Evolutionary conservation across 2,888 invertebrate genomes (phyloP).

Genomic region (Lasioglossum morio): DNA sequence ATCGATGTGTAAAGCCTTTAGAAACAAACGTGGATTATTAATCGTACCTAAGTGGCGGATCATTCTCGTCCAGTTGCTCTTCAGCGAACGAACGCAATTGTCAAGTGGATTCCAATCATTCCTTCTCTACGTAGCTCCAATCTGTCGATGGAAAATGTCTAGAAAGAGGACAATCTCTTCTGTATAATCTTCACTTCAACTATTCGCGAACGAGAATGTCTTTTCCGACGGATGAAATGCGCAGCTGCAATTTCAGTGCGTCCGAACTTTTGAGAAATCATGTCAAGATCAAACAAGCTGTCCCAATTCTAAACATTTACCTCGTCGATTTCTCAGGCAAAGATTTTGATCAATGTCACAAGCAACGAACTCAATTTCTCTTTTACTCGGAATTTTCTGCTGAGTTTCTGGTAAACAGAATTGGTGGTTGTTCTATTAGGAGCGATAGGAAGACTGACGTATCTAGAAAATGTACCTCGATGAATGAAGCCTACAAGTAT

Average conservation of each 20-base stretch:
- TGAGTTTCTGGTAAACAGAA: neutral
- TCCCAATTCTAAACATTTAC: neutral
- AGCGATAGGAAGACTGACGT: neutral
- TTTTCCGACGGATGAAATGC: neutral
- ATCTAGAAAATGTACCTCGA: too few relatives aligned
- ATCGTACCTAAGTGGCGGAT: conserved; percentile 23
- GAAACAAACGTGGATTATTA: conserved; percentile 20
- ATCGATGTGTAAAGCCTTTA: conserved; percentile 27
- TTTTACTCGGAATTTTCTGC: neutral
- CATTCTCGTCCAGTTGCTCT: neutral
- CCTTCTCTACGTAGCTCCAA: neutral
- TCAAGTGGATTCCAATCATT: neutral
- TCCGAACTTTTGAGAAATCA: neutral
- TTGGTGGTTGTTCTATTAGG: neutral
- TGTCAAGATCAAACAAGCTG: neutral
- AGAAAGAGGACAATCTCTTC: neutral
- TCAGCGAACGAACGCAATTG: neutral
- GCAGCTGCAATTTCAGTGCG: neutral
- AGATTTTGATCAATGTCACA: neutral
- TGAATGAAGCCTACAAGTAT: too few relatives aligned
- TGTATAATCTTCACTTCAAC: neutral
- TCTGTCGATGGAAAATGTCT: neutral
- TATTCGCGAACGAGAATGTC: neutral
- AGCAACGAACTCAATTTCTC: neutral
- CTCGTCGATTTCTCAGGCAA: neutral